These are phyloP conservation scores for Euproctis similis DNA, from an alignment of 2,888 invertebrate genomes.

Conservation along the genomic window DNA sequence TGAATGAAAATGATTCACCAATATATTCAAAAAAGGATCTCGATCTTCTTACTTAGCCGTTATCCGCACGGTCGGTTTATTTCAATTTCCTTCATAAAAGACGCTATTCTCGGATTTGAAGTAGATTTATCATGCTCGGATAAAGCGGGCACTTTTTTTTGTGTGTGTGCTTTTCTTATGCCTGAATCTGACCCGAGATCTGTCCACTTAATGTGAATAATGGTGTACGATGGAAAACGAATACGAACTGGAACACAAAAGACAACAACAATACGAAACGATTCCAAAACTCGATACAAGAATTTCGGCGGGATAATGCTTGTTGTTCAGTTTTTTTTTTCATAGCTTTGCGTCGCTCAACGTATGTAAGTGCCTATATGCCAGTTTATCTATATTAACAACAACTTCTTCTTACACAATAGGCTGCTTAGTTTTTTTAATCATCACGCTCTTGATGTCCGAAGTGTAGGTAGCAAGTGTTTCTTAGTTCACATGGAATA, in stretches of 20 bases:
- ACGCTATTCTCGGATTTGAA: constrained; percentile 77
- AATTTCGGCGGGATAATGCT: constrained; percentile 58
- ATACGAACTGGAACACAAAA: constrained; percentile 71
- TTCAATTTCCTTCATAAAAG: constrained; percentile 77
- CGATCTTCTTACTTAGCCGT: constrained; percentile 74
- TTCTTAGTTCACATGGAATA: too few relatives aligned
- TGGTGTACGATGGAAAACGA: constrained; percentile 76
- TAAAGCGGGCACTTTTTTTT: constrained; percentile 77
- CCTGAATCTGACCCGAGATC: constrained; percentile 76
- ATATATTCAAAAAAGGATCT: constrained; percentile 71
- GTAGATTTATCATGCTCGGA: constrained; percentile 77
- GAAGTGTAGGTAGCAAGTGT: too few relatives aligned
- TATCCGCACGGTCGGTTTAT: constrained; percentile 77
- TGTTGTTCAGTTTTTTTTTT: constrained; percentile 38
- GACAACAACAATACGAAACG: constrained; percentile 70
- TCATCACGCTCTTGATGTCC: too few relatives aligned
- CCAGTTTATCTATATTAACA: constrained; percentile 1
- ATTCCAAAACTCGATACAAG: constrained; percentile 72
- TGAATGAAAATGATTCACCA: constrained; percentile 72
- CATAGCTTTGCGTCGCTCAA: constrained; percentile 25
- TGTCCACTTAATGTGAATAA: constrained; percentile 77
- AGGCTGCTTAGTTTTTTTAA: too few relatives aligned
- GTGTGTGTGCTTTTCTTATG: constrained; percentile 76
- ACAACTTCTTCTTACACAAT: too few relatives aligned
- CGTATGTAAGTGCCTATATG: constrained; percentile 1